phyloP scores from a whole-genome alignment of 2,113 vertebrate genomes.

The Thermophis baileyi region DNA sequence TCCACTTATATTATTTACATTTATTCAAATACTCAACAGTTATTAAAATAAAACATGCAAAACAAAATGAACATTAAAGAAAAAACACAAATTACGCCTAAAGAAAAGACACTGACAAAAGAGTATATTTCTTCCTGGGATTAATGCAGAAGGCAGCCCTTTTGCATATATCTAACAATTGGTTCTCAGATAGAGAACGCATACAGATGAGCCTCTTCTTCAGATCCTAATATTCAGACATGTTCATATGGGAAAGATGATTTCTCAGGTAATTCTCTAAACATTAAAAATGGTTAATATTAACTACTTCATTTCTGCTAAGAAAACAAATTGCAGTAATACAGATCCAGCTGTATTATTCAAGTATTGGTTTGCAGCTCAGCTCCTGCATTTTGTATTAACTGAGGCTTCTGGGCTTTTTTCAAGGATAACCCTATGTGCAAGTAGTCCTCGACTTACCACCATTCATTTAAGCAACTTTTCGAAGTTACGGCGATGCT shows the following conservation, averaged over 20 bases:
- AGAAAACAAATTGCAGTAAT: background rate
- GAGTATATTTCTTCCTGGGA: background rate
- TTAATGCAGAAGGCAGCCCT: background rate
- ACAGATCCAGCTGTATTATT: background rate
- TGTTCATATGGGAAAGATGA: background rate
- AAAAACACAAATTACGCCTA: background rate
- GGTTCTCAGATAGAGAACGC: background rate
- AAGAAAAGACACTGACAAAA: background rate
- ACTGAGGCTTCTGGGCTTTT: background rate
- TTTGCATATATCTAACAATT: background rate
- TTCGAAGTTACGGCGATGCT: no score
- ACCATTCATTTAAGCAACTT: background rate
- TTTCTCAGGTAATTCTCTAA: background rate
- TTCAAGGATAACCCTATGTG: background rate
- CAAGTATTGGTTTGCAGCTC: background rate
- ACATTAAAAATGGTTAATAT: background rate
- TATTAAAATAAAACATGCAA: background rate
- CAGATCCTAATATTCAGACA: background rate
- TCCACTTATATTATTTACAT: background rate
- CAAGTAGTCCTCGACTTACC: background rate
- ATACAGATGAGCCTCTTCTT: background rate
- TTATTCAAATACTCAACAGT: background rate
- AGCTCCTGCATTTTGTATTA: background rate
- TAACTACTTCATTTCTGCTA: background rate
- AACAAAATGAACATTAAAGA: background rate